phyloP scores from a whole-genome alignment of 2,113 vertebrate genomes.

The Chaetura pelagica region DNA sequence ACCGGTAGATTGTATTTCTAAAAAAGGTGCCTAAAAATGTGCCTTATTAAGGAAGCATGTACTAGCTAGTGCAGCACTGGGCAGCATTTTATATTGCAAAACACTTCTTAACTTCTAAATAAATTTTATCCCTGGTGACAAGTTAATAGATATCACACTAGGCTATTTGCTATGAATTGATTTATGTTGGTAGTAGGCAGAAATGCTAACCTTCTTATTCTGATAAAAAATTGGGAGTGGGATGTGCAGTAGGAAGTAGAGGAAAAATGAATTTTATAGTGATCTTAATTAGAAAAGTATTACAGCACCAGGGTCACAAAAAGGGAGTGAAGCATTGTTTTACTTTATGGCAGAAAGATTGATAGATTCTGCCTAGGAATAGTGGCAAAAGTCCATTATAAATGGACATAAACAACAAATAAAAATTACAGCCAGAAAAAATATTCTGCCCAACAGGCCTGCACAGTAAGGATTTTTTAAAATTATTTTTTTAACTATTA shows the following conservation, averaged over 20 bases:
- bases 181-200: slow-evolving; percentile 65
- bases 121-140: slow-evolving; percentile 72
- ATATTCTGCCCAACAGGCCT: background rate
- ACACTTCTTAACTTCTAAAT: slow-evolving; percentile 69
- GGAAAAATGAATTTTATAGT: slow-evolving; percentile 63
- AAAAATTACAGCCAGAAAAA: slow-evolving; percentile 6
- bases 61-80: slow-evolving; percentile 57
- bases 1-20: slow-evolving; percentile 41
- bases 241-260: slow-evolving; percentile 26
- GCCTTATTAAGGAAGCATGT: slow-evolving; percentile 22
- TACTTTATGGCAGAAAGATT: slow-evolving; percentile 4
- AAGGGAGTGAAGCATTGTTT: slow-evolving; percentile 10
- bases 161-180: slow-evolving; percentile 68
- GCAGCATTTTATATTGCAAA: slow-evolving; percentile 49
- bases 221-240: slow-evolving; percentile 58
- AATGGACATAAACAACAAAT: background rate
- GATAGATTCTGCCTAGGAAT: slow-evolving; percentile 18
- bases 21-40: slow-evolving; percentile 35
- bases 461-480: background rate
- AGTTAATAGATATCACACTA: slow-evolving; percentile 70
- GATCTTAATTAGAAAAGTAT: slow-evolving; percentile 72
- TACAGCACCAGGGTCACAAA: slow-evolving; percentile 13
- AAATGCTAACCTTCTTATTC: slow-evolving; percentile 49
- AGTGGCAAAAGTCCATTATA: background rate
- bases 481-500: no score